phyloP scores from a whole-genome alignment of 2,888 invertebrate species.

The Drosophila niveifrons region DNA sequence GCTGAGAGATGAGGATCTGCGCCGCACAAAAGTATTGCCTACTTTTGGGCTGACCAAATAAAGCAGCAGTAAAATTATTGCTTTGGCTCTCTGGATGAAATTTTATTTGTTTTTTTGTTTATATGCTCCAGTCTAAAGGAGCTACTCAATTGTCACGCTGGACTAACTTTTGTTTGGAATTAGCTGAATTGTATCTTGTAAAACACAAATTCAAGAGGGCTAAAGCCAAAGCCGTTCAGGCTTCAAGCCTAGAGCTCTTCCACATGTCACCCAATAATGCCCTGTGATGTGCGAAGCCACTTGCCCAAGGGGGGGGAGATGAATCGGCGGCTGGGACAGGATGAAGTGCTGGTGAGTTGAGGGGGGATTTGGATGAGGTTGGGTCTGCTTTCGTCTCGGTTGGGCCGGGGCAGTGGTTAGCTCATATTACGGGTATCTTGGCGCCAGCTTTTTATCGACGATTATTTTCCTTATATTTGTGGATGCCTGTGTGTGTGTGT shows the following conservation, averaged over 20 bases:
- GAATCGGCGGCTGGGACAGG: background rate
- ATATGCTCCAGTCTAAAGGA: slow-evolving; percentile 34
- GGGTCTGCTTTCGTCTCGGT: slow-evolving; percentile 32
- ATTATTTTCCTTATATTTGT: slow-evolving; percentile 73
- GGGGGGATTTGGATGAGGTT: background rate
- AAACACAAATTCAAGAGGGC: slow-evolving; percentile 79
- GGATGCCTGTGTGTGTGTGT: slow-evolving; percentile 27
- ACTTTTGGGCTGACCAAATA: slow-evolving; percentile 28
- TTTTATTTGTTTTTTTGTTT: slow-evolving; percentile 21
- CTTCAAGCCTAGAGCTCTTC: slow-evolving; percentile 78
- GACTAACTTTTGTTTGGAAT: slow-evolving; percentile 80
- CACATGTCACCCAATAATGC: slow-evolving; percentile 79
- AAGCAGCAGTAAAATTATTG: slow-evolving; percentile 20
- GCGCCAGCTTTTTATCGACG: slow-evolving; percentile 79
- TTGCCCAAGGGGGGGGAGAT: slow-evolving; percentile 45
- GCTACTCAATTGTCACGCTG: slow-evolving; percentile 70
- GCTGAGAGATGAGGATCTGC: slow-evolving; percentile 7
- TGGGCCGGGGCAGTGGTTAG: slow-evolving; percentile 70
- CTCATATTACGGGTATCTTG: slow-evolving; percentile 80
- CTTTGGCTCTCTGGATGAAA: slow-evolving; percentile 13
- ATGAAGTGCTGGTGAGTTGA: background rate
- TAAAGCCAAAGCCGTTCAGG: slow-evolving; percentile 60
- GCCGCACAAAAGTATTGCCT: slow-evolving; percentile 34
- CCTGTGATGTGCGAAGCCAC: slow-evolving; percentile 78
- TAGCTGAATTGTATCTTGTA: slow-evolving; percentile 80